Evolutionary conservation across 2,888 invertebrate genomes (phyloP).

Genomic region (Onchidella celtica): DNA sequence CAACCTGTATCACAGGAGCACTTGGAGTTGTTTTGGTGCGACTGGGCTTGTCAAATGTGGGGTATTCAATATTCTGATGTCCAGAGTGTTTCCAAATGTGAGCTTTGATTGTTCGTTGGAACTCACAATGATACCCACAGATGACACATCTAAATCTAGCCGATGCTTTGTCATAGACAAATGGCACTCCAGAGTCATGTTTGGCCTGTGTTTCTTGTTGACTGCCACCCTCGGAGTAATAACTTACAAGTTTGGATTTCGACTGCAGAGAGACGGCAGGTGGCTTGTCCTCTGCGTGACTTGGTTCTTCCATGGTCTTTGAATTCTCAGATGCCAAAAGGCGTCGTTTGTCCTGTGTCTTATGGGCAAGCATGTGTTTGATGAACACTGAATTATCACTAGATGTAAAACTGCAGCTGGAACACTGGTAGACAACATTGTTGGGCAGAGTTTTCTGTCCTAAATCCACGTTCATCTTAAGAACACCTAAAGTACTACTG

Average conservation of each 20-base stretch:
- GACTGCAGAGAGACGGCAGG: neutral
- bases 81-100: constrained; percentile 80
- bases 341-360: constrained; percentile 52
- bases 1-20: neutral
- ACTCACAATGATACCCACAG: constrained; percentile 78
- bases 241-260: neutral
- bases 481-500: constrained; percentile 28
- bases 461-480: constrained; percentile 38
- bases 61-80: constrained; percentile 77
- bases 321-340: constrained; percentile 31
- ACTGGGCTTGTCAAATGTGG: constrained; percentile 68
- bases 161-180: constrained; percentile 65
- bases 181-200: constrained; percentile 50
- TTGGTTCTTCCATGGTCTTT: neutral
- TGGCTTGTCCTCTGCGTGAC: neutral
- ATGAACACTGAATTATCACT: constrained; percentile 70
- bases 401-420: constrained; percentile 70
- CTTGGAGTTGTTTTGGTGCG: constrained; percentile 2
- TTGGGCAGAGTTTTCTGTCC: constrained; percentile 52
- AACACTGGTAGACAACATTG: constrained; percentile 65
- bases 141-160: constrained; percentile 75
- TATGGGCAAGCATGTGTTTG: constrained; percentile 71
- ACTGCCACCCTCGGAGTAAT: neutral
- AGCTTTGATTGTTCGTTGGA: constrained; percentile 78
- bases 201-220: constrained; percentile 5